A percentile compares a stretch with the other conserved stretches of the same genome.
These are phyloP conservation scores for Meloe dianella DNA, from an alignment of 2,888 invertebrate genomes.

Conservation along the genomic window DNA sequence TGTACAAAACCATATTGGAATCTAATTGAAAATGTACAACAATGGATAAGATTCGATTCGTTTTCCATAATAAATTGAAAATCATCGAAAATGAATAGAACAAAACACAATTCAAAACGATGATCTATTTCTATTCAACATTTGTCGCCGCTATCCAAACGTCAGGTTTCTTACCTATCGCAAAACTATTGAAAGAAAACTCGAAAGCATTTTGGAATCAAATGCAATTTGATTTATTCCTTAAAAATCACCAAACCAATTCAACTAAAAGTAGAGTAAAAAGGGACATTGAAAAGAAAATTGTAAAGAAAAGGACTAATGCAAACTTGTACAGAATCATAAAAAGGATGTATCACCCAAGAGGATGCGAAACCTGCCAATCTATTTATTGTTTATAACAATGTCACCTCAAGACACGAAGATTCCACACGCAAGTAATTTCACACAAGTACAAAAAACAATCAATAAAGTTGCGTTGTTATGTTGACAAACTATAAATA, in stretches of 20 bases:
- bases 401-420: conserved; percentile 13
- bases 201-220: neutral
- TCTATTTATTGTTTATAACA: conserved; percentile 23
- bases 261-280: neutral
- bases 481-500: too few relatives aligned
- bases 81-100: too few relatives aligned
- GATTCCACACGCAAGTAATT: conserved; percentile 24
- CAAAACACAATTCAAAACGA: too few relatives aligned
- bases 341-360: conserved; percentile 26
- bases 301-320: conserved; percentile 21
- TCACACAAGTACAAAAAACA: conserved; percentile 13
- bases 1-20: neutral
- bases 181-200: neutral
- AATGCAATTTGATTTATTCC: conserved; percentile 5
- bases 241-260: conserved; percentile 4
- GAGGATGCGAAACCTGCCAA: conserved; percentile 26
- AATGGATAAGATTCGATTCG: neutral
- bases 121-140: too few relatives aligned
- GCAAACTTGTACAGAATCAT: conserved; percentile 22
- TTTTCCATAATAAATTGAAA: neutral
- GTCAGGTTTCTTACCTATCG: neutral
- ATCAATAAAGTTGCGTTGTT: conserved; percentile 16
- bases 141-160: neutral
- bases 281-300: neutral
- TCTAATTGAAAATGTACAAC: neutral